Conservation (phyloP, 2,888 invertebrate species). For the Melanotus villosus region DNA sequence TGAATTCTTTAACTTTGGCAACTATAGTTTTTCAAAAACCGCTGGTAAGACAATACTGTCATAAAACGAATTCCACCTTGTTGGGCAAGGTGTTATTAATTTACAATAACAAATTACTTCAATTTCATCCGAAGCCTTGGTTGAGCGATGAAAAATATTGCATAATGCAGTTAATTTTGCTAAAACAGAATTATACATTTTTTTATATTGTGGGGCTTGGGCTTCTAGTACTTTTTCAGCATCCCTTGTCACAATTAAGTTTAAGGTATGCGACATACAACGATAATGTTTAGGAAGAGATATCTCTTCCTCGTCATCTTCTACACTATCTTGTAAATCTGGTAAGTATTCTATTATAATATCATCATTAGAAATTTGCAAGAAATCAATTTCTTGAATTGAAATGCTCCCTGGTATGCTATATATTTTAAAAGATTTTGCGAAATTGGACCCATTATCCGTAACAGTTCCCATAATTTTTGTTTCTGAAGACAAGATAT, state of each 20-base stretch:
- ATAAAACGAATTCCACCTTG: constrained; percentile 23
- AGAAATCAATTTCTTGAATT: no score
- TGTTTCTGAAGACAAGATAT: no score
- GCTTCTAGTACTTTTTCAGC: not conserved
- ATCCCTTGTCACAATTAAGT: constrained; percentile 22
- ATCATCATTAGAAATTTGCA: no score
- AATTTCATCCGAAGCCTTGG: constrained; percentile 13
- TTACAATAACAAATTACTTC: constrained; percentile 14
- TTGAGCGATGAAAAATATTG: constrained; percentile 14
- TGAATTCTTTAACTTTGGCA: not conserved
- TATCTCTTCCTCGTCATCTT: no score
- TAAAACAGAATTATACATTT: constrained; percentile 14
- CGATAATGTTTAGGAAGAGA: not conserved
- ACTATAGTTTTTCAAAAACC: not conserved
- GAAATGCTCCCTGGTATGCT: no score
- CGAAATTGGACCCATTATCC: no score
- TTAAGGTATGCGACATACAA: not conserved
- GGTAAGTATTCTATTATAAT: no score
- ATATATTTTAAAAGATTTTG: no score
- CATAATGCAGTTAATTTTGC: constrained; percentile 18
- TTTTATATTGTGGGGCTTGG: constrained; percentile 17
- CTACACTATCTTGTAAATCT: no score
- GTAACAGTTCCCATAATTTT: no score
- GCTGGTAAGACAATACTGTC: constrained; percentile 10
- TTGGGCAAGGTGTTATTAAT: constrained; percentile 9